Evolutionary conservation across 2,888 invertebrate species (phyloP).

Genomic region (Stenoptilia bipunctidactyla): DNA sequence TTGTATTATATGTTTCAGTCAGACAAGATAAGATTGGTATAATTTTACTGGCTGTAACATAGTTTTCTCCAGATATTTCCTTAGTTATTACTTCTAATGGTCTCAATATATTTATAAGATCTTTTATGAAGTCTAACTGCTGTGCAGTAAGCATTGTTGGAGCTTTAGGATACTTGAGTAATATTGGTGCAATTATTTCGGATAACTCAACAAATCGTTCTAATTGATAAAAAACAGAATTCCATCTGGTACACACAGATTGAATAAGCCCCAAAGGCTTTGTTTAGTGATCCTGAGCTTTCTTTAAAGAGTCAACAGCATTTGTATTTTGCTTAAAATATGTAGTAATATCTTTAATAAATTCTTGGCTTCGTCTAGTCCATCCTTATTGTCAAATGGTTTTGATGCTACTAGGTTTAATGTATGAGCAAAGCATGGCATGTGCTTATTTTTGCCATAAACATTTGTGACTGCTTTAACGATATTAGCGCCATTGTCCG

Average conservation of each 20-base stretch:
- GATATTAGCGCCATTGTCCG: too few relatives aligned
- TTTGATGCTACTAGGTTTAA: conserved; percentile 20
- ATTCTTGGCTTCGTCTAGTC: conserved; percentile 19
- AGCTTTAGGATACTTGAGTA: conserved; percentile 21
- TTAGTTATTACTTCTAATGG: conserved; percentile 23
- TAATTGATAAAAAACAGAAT: conserved; percentile 20
- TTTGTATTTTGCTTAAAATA: conserved; percentile 20
- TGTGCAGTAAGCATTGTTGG: conserved; percentile 21
- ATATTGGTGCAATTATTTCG: conserved; percentile 21
- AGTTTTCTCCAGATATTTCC: conserved; percentile 22
- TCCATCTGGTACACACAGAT: conserved; percentile 21
- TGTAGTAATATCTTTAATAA: conserved; percentile 19
- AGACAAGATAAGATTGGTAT: conserved; percentile 23
- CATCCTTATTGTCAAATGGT: conserved; percentile 19
- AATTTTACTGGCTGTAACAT: conserved; percentile 23
- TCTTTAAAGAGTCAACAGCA: conserved; percentile 20
- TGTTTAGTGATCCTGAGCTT: conserved; percentile 17
- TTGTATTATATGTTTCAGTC: conserved; percentile 22
- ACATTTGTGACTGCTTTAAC: conserved; percentile 17
- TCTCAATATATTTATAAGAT: conserved; percentile 20
- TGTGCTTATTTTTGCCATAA: conserved; percentile 20
- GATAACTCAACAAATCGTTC: conserved; percentile 20
- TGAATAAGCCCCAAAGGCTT: conserved; percentile 18
- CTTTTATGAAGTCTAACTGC: conserved; percentile 19
- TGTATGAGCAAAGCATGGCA: conserved; percentile 19